Base-by-base conservation (phyloP, 1,140 invertebrate species). In the Sarcophaga bullata region DNA sequence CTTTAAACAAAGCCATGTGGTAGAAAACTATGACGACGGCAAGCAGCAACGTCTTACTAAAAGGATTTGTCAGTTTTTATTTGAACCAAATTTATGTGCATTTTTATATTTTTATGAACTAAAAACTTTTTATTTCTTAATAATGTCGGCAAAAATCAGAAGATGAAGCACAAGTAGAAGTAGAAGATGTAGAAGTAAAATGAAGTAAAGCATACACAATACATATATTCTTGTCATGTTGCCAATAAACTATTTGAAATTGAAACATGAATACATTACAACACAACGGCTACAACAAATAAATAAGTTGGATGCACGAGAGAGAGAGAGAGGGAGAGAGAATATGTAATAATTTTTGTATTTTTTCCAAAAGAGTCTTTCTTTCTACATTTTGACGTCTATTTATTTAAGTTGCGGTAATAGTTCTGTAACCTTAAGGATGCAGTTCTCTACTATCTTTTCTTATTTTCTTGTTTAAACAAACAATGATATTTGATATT, bases 351-450 rank as follows among this genome's bases (percentile, higher is more conserved):
- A 68, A 19, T 68, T n/a, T 58, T 58, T n/a, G 15, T 15, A 58
- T 13, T 58, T 68, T 68, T 37, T 4, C 25, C n/a, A n/a, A 37
- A 37, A 37, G 25, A 37, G 25, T 37, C 25, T 72, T 72, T 72
- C 62, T 72, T 72, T 19, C n/a, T 19, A 19, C 10, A 25, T 72
- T 25, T 37, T 37, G 25, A 37, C 25, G 25, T 37, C 25, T 37
- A 37, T 37, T 37, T 37, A 37, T 37, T 68, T 19, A 9, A 68
- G n/a, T 78, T 78, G 75, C 50, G 75, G 75, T 78, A 19, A 78
- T 78, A 50, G 50, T 78, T 52, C 50, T 47, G 49, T 78, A 78
- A 52, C 75, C 75, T 78, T 78, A 78, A 78, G 49, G 75, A 47
- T 46, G 73, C 73, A 76, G 54, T 11, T 58, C n/a, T 4, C n/a